Base-by-base conservation (phyloP, 2,888 invertebrate genomes). In the Melanostoma scalare region DNA sequence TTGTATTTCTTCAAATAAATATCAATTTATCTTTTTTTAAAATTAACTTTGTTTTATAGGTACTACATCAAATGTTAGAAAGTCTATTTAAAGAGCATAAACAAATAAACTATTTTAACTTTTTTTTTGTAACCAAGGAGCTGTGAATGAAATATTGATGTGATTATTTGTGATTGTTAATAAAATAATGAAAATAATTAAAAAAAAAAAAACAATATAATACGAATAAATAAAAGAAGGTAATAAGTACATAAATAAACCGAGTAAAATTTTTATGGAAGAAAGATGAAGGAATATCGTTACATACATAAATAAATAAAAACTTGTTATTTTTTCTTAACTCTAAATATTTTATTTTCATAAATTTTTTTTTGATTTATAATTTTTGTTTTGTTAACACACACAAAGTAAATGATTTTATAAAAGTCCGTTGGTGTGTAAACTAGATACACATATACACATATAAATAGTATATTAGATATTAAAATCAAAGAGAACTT, bases 151-250 rank as follows among this genome's bases (percentile, higher is more conserved):
- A 88, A 89, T 89, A 89, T 89, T 89, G 89, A 91, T 91, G 91
- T 91, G 91, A 91, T 91, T 91, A 89, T 90, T 89, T 91, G 91
- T 91, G 91, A 91, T 90, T 91, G 89, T 89, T 88, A 87, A 86
- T 87, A 86, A 63, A 80, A 85, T 86, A 86, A 86, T 85, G 63
- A 77, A 77, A 68, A 53, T 65, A 85, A 73, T 61, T 77, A 68
- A 53, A 68, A 63, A 69, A 36, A 74, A 60, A 60, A 61, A 67
- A 42, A 42, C 75, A 74, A 78, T 46, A 74, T 53, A 48, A 72
- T 44, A 69, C 33, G 67, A 77, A 65, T 48, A n/a, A 44, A 76
- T 65, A 72, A 9, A 38, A 38, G 44, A 63, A 48, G 30, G 40
- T 67, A 30, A 38, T 10, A 53, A 48, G 50, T 44, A 73, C 44